These are phyloP conservation scores for Amiota communis DNA, from an alignment of 2,888 invertebrate species.

Conservation along the genomic window DNA sequence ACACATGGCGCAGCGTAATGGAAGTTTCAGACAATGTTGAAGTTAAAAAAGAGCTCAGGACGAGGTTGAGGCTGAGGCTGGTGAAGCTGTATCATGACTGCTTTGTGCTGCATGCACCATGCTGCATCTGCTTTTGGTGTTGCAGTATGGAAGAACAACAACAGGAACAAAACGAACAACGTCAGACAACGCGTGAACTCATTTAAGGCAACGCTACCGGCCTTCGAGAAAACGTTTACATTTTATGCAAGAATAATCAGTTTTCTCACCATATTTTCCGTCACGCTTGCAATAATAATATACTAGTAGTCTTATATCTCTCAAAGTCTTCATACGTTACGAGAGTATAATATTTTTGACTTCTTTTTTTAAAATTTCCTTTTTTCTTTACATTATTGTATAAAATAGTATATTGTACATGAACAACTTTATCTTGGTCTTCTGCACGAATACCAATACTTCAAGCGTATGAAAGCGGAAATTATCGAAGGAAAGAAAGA, in stretches of 20 bases:
- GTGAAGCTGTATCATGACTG: not conserved
- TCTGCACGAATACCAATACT: slow-evolving; percentile 12
- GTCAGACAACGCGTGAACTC: slow-evolving; percentile 22
- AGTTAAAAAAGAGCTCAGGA: not conserved
- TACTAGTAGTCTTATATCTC: not conserved
- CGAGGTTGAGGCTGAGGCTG: not conserved
- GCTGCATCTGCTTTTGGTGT: not conserved
- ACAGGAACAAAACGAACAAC: not conserved
- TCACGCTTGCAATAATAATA: not conserved
- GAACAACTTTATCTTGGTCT: slow-evolving; percentile 5
- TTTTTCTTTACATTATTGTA: not conserved
- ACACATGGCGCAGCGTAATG: slow-evolving; percentile 59
- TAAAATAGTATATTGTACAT: not conserved
- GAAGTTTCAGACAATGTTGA: no score
- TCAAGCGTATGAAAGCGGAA: slow-evolving; percentile 12
- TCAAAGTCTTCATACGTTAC: not conserved
- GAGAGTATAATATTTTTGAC: not conserved
- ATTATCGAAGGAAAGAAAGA: not conserved
- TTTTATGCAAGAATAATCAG: slow-evolving; percentile 13
- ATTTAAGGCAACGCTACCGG: slow-evolving; percentile 6
- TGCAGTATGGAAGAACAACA: not conserved
- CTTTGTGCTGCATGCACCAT: not conserved
- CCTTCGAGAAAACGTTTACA: no score
- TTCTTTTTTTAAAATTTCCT: not conserved
- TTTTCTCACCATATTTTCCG: not conserved